Percentiles rank a stretch among this genome's conserved stretches.
These are phyloP conservation scores for Rhagonycha lutea DNA, from an alignment of 2,888 invertebrate genomes.

Conservation along the genomic window DNA sequence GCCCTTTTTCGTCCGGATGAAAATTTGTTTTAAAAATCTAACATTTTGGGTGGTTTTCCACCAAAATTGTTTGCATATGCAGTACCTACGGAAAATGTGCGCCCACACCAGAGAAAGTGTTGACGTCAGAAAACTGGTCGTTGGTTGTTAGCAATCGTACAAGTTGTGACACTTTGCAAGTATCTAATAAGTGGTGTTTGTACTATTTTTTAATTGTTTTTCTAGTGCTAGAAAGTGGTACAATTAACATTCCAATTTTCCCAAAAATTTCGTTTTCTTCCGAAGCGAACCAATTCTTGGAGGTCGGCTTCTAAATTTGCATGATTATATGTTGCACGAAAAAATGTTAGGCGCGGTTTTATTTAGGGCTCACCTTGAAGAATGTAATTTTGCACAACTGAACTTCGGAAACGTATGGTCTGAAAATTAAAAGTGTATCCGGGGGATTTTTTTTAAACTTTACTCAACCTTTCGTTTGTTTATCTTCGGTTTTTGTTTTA, in stretches of 20 bases:
- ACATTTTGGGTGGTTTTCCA: background rate
- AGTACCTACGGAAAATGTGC: background rate
- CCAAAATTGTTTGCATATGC: background rate
- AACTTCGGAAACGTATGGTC: background rate
- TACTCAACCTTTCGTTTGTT: background rate
- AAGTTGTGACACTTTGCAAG: background rate
- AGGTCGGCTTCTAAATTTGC: background rate
- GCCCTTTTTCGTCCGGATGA: background rate
- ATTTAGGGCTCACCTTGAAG: background rate
- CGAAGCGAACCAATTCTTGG: background rate
- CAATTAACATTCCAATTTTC: background rate
- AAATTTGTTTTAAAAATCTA: background rate
- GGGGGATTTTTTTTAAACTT: background rate
- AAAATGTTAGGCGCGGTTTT: background rate
- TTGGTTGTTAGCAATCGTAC: background rate
- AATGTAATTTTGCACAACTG: background rate
- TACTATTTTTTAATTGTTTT: background rate
- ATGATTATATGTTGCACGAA: background rate
- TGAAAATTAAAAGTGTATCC: background rate
- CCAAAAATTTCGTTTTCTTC: background rate
- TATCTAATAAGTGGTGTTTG: background rate
- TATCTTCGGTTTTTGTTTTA: background rate
- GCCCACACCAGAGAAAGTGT: constrained; percentile 32
- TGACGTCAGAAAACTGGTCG: constrained; percentile 28
- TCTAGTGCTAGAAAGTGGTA: background rate